phyloP scores from a whole-genome alignment of 2,797 vertebrate species.

The Onychomys torridus region DNA sequence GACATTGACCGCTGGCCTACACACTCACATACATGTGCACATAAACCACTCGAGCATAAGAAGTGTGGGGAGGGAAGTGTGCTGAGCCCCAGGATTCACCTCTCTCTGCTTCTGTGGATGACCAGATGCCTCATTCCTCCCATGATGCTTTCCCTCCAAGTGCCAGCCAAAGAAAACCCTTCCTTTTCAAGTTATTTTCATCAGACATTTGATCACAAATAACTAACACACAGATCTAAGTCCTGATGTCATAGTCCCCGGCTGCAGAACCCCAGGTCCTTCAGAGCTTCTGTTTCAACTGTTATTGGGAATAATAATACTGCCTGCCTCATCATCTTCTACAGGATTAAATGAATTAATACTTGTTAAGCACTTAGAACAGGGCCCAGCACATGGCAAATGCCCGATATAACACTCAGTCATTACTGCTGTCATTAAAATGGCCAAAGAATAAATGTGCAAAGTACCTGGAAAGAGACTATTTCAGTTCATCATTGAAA shows the following conservation, averaged over 20 bases:
- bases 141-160: neutral
- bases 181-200: neutral
- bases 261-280: neutral
- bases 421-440: constrained; percentile 51
- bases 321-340: neutral
- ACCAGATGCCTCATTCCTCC: neutral
- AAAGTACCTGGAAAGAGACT: neutral
- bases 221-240: neutral
- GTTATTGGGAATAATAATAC: neutral
- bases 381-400: constrained; percentile 15
- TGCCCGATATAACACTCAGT: constrained; percentile 32
- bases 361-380: constrained; percentile 9
- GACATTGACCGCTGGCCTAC: no score
- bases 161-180: neutral
- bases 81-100: neutral
- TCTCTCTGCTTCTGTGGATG: neutral
- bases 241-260: neutral
- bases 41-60: neutral
- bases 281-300: neutral
- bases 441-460: constrained; percentile 28
- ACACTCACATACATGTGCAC: no score
- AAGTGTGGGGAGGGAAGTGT: neutral
- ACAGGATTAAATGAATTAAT: constrained; percentile 59
- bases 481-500: constrained; percentile 41
- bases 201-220: neutral